phyloP scores from a whole-genome alignment of 2,113 vertebrate species.

The Oncorhynchus keta region DNA sequence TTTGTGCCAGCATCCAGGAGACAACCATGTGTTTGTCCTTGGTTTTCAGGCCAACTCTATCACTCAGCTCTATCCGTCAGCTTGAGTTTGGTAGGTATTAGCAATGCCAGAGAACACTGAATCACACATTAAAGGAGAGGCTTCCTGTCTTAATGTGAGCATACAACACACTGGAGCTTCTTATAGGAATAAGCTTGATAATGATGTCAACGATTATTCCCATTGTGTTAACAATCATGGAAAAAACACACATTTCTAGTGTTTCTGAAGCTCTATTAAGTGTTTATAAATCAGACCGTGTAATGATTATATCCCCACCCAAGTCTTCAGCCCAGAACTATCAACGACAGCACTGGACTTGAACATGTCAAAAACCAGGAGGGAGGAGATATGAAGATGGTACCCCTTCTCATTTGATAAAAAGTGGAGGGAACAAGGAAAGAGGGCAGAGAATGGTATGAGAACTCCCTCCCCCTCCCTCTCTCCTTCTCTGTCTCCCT shows the following conservation, averaged over 20 bases:
- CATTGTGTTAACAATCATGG: slow-evolving; percentile 48
- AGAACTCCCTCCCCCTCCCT: slow-evolving; percentile 24
- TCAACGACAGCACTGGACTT: slow-evolving; percentile 23
- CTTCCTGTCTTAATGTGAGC: slow-evolving; percentile 65
- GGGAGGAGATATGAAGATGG: slow-evolving; percentile 8
- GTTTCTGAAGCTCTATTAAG: slow-evolving; percentile 52
- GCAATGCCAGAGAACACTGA: slow-evolving; percentile 45
- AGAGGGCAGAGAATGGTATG: slow-evolving; percentile 24
- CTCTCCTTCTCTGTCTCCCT: slow-evolving; percentile 27
- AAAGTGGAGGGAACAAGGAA: slow-evolving; percentile 10
- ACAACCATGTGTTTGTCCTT: slow-evolving; percentile 55
- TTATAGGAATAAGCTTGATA: slow-evolving; percentile 12
- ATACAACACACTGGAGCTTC: slow-evolving; percentile 35
- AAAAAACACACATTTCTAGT: slow-evolving; percentile 44
- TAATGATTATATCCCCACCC: slow-evolving; percentile 29
- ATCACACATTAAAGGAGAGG: slow-evolving; percentile 32
- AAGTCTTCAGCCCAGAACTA: slow-evolving; percentile 21
- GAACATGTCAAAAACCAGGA: slow-evolving; percentile 22
- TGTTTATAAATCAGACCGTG: slow-evolving; percentile 50
- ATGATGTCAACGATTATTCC: slow-evolving; percentile 28
- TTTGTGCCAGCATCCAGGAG: slow-evolving; percentile 54
- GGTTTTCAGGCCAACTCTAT: slow-evolving; percentile 50
- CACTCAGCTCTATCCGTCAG: slow-evolving; percentile 19
- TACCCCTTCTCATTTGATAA: background rate
- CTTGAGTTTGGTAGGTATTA: slow-evolving; percentile 7